A percentile compares a stretch with the other conserved stretches of the same genome.
Evolutionary conservation across 2,888 invertebrate species (phyloP).

Genomic region (Stenodera caucasica): DNA sequence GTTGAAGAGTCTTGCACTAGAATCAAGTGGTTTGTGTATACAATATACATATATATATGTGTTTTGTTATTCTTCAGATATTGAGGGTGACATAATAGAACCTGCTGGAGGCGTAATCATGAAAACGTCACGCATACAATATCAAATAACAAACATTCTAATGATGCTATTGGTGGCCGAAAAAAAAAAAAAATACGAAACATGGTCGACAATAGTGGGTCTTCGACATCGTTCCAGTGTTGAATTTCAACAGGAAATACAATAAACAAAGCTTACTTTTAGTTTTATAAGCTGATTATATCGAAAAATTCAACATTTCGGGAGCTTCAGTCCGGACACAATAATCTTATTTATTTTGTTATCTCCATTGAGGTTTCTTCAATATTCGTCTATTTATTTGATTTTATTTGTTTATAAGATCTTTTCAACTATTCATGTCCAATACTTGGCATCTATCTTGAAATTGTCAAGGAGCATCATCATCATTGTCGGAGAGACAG

Average conservation of each 20-base stretch:
- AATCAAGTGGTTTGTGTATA: background rate
- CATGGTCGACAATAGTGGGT: constrained; percentile 32
- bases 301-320: background rate
- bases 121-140: constrained; percentile 23
- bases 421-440: background rate
- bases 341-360: too few species aligned
- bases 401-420: background rate
- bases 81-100: background rate
- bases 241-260: background rate
- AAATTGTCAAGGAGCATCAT: background rate
- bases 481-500: background rate
- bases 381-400: too few species aligned
- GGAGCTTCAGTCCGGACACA: too few species aligned
- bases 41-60: background rate
- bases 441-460: background rate
- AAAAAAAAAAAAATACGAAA: too few species aligned
- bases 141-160: constrained; percentile 27
- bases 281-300: background rate
- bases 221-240: constrained; percentile 24
- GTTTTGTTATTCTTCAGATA: constrained; percentile 1
- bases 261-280: background rate
- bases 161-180: constrained; percentile 21
- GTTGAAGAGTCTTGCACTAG: background rate
- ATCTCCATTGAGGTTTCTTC: too few species aligned
- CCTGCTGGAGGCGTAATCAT: constrained; percentile 4